Conservation (phyloP, 2,797 vertebrate genomes). For the Miichthys miiuy region DNA sequence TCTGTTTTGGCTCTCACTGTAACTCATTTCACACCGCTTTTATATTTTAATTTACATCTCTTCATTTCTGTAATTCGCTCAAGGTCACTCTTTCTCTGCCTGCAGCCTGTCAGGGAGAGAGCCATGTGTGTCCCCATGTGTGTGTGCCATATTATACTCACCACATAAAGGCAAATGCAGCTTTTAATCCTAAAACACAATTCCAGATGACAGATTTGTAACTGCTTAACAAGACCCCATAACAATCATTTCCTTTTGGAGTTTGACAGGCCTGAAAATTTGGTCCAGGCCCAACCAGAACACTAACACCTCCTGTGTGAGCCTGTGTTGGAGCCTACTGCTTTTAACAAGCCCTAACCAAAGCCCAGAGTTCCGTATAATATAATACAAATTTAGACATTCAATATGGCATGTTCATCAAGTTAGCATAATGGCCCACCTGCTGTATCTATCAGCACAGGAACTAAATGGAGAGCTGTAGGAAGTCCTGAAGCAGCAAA, state of each 20-base stretch:
- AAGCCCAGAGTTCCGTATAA: constrained; percentile 19
- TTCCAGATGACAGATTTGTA: constrained; percentile 65
- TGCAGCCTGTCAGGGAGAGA: constrained; percentile 16
- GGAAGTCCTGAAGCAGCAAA: not conserved
- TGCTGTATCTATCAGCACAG: constrained; percentile 16
- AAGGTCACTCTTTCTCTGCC: constrained; percentile 16
- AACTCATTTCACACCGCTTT: constrained; percentile 34
- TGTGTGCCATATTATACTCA: constrained; percentile 47
- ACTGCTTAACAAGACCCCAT: constrained; percentile 45
- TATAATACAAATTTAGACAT: constrained; percentile 5
- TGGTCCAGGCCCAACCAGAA: constrained; percentile 34
- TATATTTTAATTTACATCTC: constrained; percentile 22
- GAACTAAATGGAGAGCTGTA: constrained; percentile 11
- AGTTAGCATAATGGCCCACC: not conserved
- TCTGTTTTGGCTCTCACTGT: constrained; percentile 39
- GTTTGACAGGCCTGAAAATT: constrained; percentile 37
- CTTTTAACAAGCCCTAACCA: constrained; percentile 44
- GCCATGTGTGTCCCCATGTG: constrained; percentile 22
- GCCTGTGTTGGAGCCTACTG: not conserved
- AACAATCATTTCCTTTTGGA: constrained; percentile 48
- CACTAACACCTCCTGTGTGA: constrained; percentile 30
- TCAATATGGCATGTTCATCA: constrained; percentile 44
- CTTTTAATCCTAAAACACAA: constrained; percentile 52
- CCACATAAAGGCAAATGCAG: constrained; percentile 54
- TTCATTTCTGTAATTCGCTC: constrained; percentile 36